phyloP scores from a whole-genome alignment of 2,113 vertebrate species.

The Puntigrus tetrazona region DNA sequence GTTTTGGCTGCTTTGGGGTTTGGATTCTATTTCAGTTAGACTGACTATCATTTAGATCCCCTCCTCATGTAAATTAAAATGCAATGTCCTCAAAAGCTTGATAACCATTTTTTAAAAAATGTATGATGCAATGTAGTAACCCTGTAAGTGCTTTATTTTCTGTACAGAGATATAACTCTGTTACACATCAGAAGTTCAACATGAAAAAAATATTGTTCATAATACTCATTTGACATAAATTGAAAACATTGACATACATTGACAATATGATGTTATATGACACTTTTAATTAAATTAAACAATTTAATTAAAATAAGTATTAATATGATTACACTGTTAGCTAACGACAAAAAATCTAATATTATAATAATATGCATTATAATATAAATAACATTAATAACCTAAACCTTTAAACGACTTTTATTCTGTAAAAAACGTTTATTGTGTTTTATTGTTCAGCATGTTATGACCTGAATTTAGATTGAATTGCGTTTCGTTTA shows the following conservation, averaged over 20 bases:
- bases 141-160: background rate
- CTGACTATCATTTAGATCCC: background rate
- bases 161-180: background rate
- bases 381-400: background rate
- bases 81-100: background rate
- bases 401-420: background rate
- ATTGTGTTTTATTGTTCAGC: background rate
- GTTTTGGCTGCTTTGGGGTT: background rate
- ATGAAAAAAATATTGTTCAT: background rate
- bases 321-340: background rate
- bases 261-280: background rate
- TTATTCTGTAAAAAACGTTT: slow-evolving; percentile 27
- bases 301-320: background rate
- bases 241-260: background rate
- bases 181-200: background rate
- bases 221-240: background rate
- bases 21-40: background rate
- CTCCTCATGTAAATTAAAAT: background rate
- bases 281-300: too few species aligned
- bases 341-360: background rate
- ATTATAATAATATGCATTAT: background rate
- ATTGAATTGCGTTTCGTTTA: background rate
- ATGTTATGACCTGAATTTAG: background rate
- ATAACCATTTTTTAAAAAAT: background rate
- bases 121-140: background rate